Conservation (phyloP, 1,140 invertebrate genomes). For the Drosophila littoralis region DNA sequence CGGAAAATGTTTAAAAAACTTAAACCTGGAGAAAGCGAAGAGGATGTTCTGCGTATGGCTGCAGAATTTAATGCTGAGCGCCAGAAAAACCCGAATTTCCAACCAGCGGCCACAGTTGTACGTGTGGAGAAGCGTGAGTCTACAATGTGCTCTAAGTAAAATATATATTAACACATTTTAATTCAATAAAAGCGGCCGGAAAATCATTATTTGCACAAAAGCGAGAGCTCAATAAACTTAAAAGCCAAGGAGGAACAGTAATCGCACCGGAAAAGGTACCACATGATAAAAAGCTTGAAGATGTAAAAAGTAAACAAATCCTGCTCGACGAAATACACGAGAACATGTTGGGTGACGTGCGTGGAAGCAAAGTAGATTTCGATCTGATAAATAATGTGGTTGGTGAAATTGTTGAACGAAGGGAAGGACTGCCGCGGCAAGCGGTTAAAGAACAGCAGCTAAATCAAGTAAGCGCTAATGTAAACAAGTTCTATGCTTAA, state of each 20-base stretch:
- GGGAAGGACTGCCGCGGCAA: slow-evolving; percentile 21
- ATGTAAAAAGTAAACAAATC: slow-evolving; percentile 23
- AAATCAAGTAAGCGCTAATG: slow-evolving; percentile 11
- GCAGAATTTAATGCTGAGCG: slow-evolving; percentile 87
- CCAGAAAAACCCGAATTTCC: slow-evolving; percentile 84
- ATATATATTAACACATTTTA: neutral
- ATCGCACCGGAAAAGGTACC: neutral
- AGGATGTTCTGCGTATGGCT: slow-evolving; percentile 89
- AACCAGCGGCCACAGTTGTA: slow-evolving; percentile 87
- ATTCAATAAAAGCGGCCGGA: slow-evolving; percentile 38
- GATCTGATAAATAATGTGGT: slow-evolving; percentile 84
- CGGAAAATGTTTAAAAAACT: slow-evolving; percentile 86
- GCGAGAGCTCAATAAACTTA: slow-evolving; percentile 65
- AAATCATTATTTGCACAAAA: slow-evolving; percentile 76
- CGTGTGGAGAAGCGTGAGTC: slow-evolving; percentile 84
- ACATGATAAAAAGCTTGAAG: neutral
- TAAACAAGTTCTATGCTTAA: accelerated
- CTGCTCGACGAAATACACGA: slow-evolving; percentile 74
- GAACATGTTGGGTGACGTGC: slow-evolving; percentile 72
- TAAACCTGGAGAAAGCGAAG: slow-evolving; percentile 87
- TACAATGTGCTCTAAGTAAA: neutral
- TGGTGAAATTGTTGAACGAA: slow-evolving; percentile 87
- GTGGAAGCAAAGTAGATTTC: slow-evolving; percentile 35
- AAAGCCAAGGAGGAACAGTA: neutral
- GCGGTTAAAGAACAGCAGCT: neutral